Percentiles rank a stretch among this genome's conserved stretches.
These are phyloP conservation scores for Drosophila paulistorum DNA, from an alignment of 1,140 invertebrate species.

Conservation along the genomic window DNA sequence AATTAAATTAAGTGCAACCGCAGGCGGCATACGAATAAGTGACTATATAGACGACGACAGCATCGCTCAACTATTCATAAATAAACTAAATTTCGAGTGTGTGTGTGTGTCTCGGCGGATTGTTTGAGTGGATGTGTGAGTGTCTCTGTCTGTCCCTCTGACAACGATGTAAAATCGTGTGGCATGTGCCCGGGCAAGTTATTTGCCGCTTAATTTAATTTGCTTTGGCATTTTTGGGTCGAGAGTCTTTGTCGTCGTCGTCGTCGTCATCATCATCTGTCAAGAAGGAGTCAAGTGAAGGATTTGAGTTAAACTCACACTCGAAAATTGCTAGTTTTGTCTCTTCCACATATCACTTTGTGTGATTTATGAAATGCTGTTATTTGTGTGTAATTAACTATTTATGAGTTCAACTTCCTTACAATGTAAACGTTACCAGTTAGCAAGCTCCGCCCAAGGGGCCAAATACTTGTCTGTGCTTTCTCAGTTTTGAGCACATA, in stretches of 20 bases:
- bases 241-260: conserved; percentile 6
- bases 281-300: conserved; percentile 34
- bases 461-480: neutral
- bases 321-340: no score
- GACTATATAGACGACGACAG: conserved; percentile 31
- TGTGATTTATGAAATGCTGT: conserved; percentile 76
- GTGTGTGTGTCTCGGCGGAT: conserved; percentile 41
- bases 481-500: neutral
- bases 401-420: conserved; percentile 57
- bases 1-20: conserved; percentile 83
- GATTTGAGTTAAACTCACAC: conserved; percentile 41
- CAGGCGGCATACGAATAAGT: conserved; percentile 77
- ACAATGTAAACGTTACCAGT: conserved; percentile 54
- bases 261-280: conserved; percentile 19
- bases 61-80: conserved; percentile 76
- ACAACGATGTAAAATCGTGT: conserved; percentile 44
- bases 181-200: conserved; percentile 72
- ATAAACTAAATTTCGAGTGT: conserved; percentile 6
- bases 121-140: conserved; percentile 64
- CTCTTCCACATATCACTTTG: conserved; percentile 55
- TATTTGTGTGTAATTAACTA: conserved; percentile 68
- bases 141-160: conserved; percentile 19
- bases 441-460: neutral
- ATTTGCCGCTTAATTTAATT: conserved; percentile 80
- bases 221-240: conserved; percentile 69